Evolutionary conservation across 2,113 vertebrate species (phyloP).

Genomic region (Chroicocephalus ridibundus): DNA sequence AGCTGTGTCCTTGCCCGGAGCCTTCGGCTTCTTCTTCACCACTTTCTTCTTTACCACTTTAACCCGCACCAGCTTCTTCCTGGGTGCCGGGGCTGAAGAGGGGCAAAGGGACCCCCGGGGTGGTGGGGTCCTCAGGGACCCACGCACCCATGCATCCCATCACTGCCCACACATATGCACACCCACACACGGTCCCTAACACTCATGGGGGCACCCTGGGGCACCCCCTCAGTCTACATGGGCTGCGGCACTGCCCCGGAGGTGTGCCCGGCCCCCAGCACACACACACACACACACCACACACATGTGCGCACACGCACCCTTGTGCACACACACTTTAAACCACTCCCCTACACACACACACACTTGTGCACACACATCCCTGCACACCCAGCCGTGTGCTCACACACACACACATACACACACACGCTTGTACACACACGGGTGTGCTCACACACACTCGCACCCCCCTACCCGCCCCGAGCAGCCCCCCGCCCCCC

Average conservation of each 20-base stretch:
- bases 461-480: neutral
- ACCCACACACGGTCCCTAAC: neutral
- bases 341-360: no score
- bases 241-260: neutral
- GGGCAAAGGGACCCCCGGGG: no score
- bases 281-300: no score
- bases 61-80: neutral
- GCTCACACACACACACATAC: neutral
- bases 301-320: no score
- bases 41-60: neutral
- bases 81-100: neutral
- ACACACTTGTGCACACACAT: neutral
- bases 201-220: neutral
- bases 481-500: neutral
- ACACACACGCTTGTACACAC: neutral
- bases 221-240: neutral
- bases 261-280: neutral
- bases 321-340: no score
- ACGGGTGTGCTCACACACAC: neutral
- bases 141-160: no score
- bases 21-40: constrained; percentile 5
- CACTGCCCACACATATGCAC: no score
- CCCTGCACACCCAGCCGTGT: no score
- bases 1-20: neutral
- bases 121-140: no score